Conservation (phyloP, 2,113 vertebrate species). For the Balaeniceps rex region DNA sequence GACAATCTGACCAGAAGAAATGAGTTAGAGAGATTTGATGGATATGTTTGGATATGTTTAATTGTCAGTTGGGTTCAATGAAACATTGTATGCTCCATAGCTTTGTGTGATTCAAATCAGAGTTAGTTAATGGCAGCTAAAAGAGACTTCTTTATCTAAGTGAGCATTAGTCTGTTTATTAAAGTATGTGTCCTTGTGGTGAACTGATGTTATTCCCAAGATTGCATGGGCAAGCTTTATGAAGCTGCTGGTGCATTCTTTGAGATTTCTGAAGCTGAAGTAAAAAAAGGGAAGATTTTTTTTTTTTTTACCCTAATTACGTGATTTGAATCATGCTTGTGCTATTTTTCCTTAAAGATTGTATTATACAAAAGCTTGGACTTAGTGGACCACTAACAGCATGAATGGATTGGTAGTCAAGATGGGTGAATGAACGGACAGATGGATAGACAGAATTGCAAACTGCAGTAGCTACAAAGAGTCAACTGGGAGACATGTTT, state of each 20-base stretch:
- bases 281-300: not conserved
- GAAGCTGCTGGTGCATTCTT: not conserved
- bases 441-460: not conserved
- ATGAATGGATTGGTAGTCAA: not conserved
- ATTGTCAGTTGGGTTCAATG: not conserved
- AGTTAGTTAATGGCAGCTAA: not conserved
- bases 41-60: not conserved
- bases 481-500: not conserved
- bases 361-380: rapidly evolving
- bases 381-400: not conserved
- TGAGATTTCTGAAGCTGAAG: not conserved
- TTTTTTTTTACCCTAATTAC: not conserved
- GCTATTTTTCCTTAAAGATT: not conserved
- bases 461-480: not conserved
- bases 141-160: not conserved
- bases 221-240: not conserved
- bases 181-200: not conserved
- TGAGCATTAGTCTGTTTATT: not conserved
- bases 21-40: not conserved
- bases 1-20: not conserved
- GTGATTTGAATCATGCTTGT: not conserved
- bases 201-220: not conserved
- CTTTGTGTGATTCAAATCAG: not conserved
- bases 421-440: not conserved
- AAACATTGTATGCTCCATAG: not conserved